These are phyloP conservation scores for Pempheris klunzingeri DNA, from an alignment of 2,797 vertebrate species.

Conservation along the genomic window DNA sequence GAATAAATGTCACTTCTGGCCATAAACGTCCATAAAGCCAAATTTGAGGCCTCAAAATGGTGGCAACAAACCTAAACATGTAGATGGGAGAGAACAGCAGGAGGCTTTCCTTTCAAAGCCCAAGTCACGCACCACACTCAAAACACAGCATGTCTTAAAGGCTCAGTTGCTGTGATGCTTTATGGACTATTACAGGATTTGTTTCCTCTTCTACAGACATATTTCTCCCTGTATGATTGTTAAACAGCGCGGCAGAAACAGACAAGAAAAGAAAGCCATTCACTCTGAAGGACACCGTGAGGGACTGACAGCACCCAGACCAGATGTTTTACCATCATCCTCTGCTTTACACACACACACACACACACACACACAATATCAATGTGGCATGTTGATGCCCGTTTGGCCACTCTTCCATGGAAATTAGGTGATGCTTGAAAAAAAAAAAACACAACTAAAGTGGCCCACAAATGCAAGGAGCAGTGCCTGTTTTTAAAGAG, in stretches of 20 bases:
- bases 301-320: conserved; percentile 16
- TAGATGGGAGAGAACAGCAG: conserved; percentile 6
- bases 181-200: conserved; percentile 43
- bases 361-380: no score
- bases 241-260: conserved; percentile 45
- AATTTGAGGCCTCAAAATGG: no score
- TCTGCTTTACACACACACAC: no score
- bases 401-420: conserved; percentile 11
- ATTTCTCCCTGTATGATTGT: conserved; percentile 36
- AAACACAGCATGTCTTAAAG: conserved; percentile 47
- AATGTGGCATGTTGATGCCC: conserved; percentile 9
- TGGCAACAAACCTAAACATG: no score
- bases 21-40: no score
- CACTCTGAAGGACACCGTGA: conserved; percentile 8
- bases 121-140: conserved; percentile 39
- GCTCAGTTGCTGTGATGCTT: conserved; percentile 40
- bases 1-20: no score
- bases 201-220: conserved; percentile 30
- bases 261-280: conserved; percentile 24
- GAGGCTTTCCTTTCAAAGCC: conserved; percentile 34
- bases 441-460: conserved; percentile 3
- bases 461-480: neutral
- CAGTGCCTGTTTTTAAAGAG: neutral
- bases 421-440: neutral
- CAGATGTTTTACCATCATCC: conserved; percentile 25